Evolutionary conservation across 2,113 vertebrate species (phyloP), one percentile per base, ranked within the genome.

Genomic region (Girardinichthys multiradiatus): DNA sequence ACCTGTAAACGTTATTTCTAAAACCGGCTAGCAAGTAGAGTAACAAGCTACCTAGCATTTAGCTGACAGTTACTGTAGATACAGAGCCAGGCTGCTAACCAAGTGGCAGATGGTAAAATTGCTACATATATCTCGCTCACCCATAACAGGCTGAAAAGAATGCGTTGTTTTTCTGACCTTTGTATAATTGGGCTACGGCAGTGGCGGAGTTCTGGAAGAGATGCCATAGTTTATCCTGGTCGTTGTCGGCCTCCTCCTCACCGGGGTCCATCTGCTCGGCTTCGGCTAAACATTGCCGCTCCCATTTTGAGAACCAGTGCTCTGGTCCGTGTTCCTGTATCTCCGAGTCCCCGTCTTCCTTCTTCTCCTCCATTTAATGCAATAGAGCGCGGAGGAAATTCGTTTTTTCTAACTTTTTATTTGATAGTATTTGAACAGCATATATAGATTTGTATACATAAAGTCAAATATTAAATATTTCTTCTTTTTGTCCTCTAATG

Each of bases 301-400:
- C 97, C 97, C 97, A 98, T 95, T 97, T 97, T 92, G 96, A 97
- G 93, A 99, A 98, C 97, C 97, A 98, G 89, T 98, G 96, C 84
- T 99, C 96, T 35, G 97, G 97, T 93, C 97, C 97, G 93, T 98
- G 97, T 87, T 98, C 97, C 92, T 99, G 97, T 91, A 99, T 98
- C 92, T 96, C 95, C 86, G 96, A 92, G 92, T 97, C 97, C 28
- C 96, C 96, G 85, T 97, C 97, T 92, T 98, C 97, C 92, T 96
- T 97, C 87, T 92, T 96, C 82, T 98, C 97, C 96, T 98, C 97
- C 97, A 99, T 98, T 92, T 90, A 92, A 91, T 80, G 80, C 74
- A 72, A 77, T 73, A 59, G 74, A 88, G 86, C 80, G 83, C 76
- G 59, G 57, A 48, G 39, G 63, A 74, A 78, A 45, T 35, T 68